Evolutionary conservation across 2,113 vertebrate genomes (phyloP), one percentile per base, ranked within the genome.

Genomic region (Strigops habroptila): DNA sequence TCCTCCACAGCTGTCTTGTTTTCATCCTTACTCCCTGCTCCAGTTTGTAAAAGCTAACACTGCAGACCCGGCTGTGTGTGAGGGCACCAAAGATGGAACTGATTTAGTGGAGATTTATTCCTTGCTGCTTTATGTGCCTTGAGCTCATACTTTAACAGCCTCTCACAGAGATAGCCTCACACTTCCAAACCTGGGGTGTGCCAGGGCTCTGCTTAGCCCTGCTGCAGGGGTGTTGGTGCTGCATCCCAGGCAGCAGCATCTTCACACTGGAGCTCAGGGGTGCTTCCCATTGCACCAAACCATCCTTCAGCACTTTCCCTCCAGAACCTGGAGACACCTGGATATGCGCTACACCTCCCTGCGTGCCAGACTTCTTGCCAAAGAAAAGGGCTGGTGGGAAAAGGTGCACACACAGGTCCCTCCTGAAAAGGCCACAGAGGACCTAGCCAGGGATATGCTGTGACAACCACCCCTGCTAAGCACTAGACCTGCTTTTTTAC

Each of bases 21-120:
- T 70, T 88, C n/a, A 31, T 52, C 51, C 41, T 76, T 7, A 1
- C 18, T 94, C 48, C 43, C 31, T 82, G 70, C 79, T 86, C 75
- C 28, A 68, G 90, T 80, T 64, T 94, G 52, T 84, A 63, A 87
- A 96, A 94, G 73, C 70, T 88, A 86, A 63, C 89, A 70, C 77
- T 0, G 3, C 74, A 79, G 76, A 88, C 33, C 53, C 43, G 30
- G 14, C 77, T 59, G 67, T 7, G 9, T 60, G 51, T 6, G 22
- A 80, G 63, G 15, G 11, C 79, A 52, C 25, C 55, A 70, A 63
- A 78, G 67, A 60, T 14, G 18, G 73, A 82, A 76, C 46, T 22
- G 49, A 57, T 67, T 74, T 71, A 94, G 28, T 35, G 5, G 41
- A 85, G 67, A 82, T 93, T 91, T 91, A 95, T 91, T 88, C 86